phyloP scores from a whole-genome alignment of 2,797 vertebrate species.

The Acanthornis magna region DNA sequence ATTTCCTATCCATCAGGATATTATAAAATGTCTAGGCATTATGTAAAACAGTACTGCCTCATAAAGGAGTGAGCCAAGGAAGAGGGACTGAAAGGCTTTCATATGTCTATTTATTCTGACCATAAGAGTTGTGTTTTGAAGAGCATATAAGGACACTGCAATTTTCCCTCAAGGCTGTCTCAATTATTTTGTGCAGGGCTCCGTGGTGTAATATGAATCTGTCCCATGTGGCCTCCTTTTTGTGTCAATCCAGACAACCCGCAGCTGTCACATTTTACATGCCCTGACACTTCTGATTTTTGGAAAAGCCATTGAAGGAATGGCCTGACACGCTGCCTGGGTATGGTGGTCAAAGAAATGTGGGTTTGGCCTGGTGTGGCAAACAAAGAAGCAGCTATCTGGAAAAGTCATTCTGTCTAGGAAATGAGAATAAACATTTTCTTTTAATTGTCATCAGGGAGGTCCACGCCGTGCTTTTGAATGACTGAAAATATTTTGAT shows the following conservation, averaged over 20 bases:
- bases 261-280: neutral
- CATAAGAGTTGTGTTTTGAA: neutral
- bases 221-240: neutral
- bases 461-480: neutral
- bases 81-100: neutral
- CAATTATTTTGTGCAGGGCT: neutral
- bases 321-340: fast-evolving
- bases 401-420: neutral
- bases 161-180: neutral
- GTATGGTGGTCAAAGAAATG: neutral
- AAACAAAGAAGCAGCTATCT: neutral
- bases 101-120: neutral
- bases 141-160: neutral
- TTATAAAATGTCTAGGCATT: neutral
- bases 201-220: too few relatives aligned
- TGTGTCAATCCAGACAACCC: neutral
- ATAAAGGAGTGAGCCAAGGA: neutral
- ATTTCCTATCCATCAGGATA: neutral
- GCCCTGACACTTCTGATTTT: neutral
- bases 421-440: neutral
- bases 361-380: neutral
- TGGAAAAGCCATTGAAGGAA: neutral
- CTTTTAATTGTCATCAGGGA: neutral
- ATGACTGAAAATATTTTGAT: neutral
- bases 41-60: neutral